Percentiles rank a stretch among this genome's conserved stretches.
These are phyloP conservation scores for Oscheius onirici DNA, from an alignment of 2,888 invertebrate genomes.

Conservation along the genomic window DNA sequence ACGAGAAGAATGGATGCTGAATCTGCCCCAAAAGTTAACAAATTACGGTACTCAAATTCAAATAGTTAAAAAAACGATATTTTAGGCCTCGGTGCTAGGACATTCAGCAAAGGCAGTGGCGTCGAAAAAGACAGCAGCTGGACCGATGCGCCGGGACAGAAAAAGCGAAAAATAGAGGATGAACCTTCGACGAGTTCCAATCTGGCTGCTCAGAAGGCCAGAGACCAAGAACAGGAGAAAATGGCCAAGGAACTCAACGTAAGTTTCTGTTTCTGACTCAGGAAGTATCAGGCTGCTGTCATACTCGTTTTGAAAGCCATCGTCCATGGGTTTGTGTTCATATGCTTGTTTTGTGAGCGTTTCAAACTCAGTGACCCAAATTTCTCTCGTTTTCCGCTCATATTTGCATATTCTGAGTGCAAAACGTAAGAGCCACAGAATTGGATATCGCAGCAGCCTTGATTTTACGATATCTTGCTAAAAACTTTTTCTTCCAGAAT, in stretches of 20 bases:
- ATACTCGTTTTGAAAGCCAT: too few relatives aligned
- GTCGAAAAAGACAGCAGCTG: slow-evolving; percentile 32
- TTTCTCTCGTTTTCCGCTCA: too few relatives aligned
- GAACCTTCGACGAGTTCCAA: slow-evolving; percentile 7
- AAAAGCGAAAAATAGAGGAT: slow-evolving; percentile 35
- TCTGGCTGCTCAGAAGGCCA: slow-evolving; percentile 20
- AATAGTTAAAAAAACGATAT: too few relatives aligned
- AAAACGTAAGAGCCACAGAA: not conserved
- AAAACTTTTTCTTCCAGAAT: slow-evolving; percentile 19
- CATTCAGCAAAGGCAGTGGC: slow-evolving; percentile 38
- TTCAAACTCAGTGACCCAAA: too few relatives aligned
- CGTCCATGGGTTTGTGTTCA: too few relatives aligned
- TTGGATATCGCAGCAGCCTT: too few relatives aligned
- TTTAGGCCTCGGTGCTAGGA: slow-evolving; percentile 50
- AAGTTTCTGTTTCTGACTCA: not conserved
- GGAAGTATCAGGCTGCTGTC: too few relatives aligned
- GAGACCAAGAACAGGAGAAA: slow-evolving; percentile 29
- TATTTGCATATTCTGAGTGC: too few relatives aligned
- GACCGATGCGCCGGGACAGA: slow-evolving; percentile 29
- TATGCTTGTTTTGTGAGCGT: too few relatives aligned
- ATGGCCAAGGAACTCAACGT: slow-evolving; percentile 29
- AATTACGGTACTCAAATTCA: slow-evolving; percentile 51
- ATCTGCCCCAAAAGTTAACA: slow-evolving; percentile 55
- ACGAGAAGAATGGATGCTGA: slow-evolving; percentile 65
- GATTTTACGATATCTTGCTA: too few relatives aligned